A percentile compares a stretch with the other conserved stretches of the same genome.
phyloP scores from a whole-genome alignment of 2,888 invertebrate genomes.

The Clanis bilineata region DNA sequence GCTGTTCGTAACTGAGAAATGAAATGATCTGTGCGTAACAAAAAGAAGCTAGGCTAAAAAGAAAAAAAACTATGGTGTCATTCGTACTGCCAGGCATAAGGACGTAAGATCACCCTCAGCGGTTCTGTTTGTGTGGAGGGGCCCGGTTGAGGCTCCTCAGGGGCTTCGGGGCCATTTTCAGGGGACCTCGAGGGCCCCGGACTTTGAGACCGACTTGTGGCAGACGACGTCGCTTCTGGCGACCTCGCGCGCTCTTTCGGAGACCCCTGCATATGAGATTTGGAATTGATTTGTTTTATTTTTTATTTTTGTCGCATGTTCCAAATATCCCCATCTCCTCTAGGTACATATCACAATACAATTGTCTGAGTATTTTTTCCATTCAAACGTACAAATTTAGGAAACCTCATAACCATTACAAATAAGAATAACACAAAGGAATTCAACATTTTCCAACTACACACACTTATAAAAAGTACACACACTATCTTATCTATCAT shows the following conservation, averaged over 20 bases:
- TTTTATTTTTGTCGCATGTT: constrained; percentile 3
- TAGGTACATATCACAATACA: neutral
- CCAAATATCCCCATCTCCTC: neutral
- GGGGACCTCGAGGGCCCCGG: constrained; percentile 45
- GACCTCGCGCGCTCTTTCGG: constrained; percentile 57
- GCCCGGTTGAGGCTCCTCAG: constrained; percentile 59
- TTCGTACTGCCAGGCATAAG: constrained; percentile 81
- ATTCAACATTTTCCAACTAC: constrained; percentile 66
- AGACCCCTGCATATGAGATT: constrained; percentile 53
- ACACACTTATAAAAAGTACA: constrained; percentile 28
- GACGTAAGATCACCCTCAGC: constrained; percentile 78
- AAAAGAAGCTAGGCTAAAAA: constrained; percentile 71
- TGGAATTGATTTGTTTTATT: constrained; percentile 32
- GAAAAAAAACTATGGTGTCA: constrained; percentile 76
- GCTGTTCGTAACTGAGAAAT: constrained; percentile 42
- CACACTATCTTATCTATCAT: constrained; percentile 42
- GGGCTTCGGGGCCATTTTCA: constrained; percentile 38
- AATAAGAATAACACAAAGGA: constrained; percentile 52
- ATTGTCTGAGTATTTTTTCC: neutral
- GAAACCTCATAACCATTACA: constrained; percentile 22
- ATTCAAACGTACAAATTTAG: constrained; percentile 1
- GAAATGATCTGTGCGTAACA: constrained; percentile 63
- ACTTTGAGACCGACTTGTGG: constrained; percentile 48
- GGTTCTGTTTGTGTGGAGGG: constrained; percentile 61
- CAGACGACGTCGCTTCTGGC: constrained; percentile 52